phyloP scores from a whole-genome alignment of 2,113 vertebrate species.

The Stercorarius parasiticus region DNA sequence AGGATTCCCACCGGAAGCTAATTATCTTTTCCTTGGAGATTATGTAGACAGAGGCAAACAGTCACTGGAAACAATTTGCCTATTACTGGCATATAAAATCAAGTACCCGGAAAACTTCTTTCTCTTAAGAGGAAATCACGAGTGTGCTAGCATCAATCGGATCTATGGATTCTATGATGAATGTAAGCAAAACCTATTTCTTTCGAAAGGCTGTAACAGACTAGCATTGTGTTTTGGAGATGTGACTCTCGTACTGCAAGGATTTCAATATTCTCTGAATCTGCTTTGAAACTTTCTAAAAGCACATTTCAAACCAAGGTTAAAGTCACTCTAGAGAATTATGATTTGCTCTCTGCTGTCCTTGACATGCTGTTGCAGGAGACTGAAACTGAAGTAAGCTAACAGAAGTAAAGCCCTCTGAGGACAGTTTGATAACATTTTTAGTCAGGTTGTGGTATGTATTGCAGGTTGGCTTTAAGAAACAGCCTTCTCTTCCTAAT shows the following conservation, averaged over 20 bases:
- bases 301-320: not conserved
- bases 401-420: not conserved
- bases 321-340: not conserved
- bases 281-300: not conserved
- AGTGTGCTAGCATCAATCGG: conserved; percentile 98
- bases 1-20: conserved; percentile 96
- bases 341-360: not conserved
- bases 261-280: not conserved
- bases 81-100: conserved; percentile 97
- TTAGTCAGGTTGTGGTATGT: not conserved
- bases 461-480: not conserved
- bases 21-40: conserved; percentile 98
- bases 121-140: conserved; percentile 95
- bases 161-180: conserved; percentile 96
- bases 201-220: not conserved
- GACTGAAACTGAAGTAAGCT: not conserved
- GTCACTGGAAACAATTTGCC: conserved; percentile 97
- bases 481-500: not conserved
- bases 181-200: conserved; percentile 79
- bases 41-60: conserved; percentile 99
- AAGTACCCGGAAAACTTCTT: conserved; percentile 99
- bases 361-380: not conserved
- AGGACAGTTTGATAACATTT: not conserved
- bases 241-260: not conserved
- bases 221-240: not conserved